Percentiles rank a stretch among this genome's conserved stretches.
Evolutionary conservation across 2,113 vertebrate genomes (phyloP).

Genomic region (Cyanoramphus novaezelandiae): DNA sequence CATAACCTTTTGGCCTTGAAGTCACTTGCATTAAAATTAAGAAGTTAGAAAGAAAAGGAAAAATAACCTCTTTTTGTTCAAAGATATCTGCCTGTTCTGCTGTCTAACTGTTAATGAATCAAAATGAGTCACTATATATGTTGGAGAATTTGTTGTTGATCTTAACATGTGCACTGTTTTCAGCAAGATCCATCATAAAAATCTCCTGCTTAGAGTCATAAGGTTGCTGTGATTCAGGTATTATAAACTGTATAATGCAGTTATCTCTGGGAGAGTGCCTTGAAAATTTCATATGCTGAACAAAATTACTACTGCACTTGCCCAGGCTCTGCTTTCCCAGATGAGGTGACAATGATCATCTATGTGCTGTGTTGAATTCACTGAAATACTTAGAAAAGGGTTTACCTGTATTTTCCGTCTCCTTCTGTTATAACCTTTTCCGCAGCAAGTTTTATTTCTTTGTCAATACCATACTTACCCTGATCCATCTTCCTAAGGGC

Average conservation of each 20-base stretch:
- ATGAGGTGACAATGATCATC: neutral
- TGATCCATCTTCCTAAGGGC: neutral
- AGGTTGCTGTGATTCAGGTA: constrained; percentile 11
- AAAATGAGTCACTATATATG: neutral
- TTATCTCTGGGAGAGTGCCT: neutral
- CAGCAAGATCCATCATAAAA: neutral
- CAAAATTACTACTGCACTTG: neutral
- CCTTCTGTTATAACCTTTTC: neutral
- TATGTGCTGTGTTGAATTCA: neutral
- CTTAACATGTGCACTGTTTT: neutral
- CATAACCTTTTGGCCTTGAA: constrained; percentile 41
- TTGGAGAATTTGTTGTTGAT: neutral
- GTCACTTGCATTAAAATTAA: constrained; percentile 45
- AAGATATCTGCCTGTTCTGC: constrained; percentile 12
- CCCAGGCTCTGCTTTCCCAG: constrained; percentile 30
- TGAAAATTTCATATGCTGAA: neutral
- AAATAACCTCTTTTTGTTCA: neutral
- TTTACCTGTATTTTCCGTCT: constrained; percentile 15
- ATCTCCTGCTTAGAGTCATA: neutral
- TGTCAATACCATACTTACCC: neutral
- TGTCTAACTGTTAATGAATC: neutral
- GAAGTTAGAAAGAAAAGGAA: constrained; percentile 15
- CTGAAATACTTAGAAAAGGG: constrained; percentile 23
- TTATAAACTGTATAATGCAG: neutral
- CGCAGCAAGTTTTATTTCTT: neutral